Percentiles rank a stretch among this genome's conserved stretches.
Conservation (phyloP, 2,888 invertebrate species). For the Lutraria lutraria region DNA sequence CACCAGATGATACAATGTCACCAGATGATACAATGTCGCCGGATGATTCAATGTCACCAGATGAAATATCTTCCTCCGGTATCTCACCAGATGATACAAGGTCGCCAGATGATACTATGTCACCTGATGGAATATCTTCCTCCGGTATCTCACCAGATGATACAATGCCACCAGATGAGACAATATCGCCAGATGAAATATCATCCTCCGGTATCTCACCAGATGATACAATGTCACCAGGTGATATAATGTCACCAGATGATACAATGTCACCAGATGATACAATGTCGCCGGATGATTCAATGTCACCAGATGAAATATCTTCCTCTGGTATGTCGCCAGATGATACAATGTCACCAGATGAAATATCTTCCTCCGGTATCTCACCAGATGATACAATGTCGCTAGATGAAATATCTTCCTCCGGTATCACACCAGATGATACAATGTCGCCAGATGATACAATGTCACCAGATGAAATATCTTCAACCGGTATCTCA, state of each 20-base stretch:
- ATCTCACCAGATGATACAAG: conserved; percentile 16
- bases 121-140: not conserved
- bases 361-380: conserved; percentile 5
- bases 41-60: not conserved
- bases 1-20: conserved; percentile 3
- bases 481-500: not conserved
- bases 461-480: conserved; percentile 2
- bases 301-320: conserved; percentile 25
- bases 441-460: not conserved
- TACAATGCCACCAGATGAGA: not conserved
- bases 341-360: not conserved
- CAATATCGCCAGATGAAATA: conserved; percentile 12
- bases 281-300: not conserved
- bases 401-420: not conserved
- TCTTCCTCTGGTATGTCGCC: conserved; percentile 14
- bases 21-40: not conserved
- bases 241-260: conserved; percentile 16
- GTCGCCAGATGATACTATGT: not conserved
- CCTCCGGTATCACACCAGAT: conserved; percentile 5
- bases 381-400: not conserved
- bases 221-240: not conserved
- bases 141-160: conserved; percentile 15
- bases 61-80: not conserved
- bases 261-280: not conserved
- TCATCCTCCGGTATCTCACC: not conserved